These are phyloP conservation scores for Agrilus cyanescens DNA, from an alignment of 2,888 invertebrate genomes.

Conservation along the genomic window DNA sequence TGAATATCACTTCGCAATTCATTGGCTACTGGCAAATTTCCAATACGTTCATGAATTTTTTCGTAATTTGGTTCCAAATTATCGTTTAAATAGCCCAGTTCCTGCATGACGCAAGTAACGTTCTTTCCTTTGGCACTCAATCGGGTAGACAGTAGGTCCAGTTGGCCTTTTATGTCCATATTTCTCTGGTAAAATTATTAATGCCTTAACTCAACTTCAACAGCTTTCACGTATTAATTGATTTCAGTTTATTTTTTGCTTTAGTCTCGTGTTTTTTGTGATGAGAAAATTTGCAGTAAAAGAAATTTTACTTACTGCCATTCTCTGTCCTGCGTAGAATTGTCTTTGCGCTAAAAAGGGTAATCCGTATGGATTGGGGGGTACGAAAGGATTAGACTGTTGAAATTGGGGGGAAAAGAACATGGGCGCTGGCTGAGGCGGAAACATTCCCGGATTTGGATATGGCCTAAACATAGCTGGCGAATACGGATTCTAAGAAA, in stretches of 20 bases:
- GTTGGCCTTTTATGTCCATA: slow-evolving; percentile 47
- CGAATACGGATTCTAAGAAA: slow-evolving; percentile 24
- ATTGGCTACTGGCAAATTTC: slow-evolving; percentile 45
- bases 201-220: too few species aligned
- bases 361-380: slow-evolving; percentile 22
- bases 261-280: too few species aligned
- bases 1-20: slow-evolving; percentile 54
- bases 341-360: slow-evolving; percentile 35
- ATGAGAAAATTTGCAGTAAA: background rate
- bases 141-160: slow-evolving; percentile 45
- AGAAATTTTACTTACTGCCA: slow-evolving; percentile 40
- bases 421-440: slow-evolving; percentile 34
- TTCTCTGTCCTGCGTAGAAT: slow-evolving; percentile 35
- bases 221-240: too few species aligned
- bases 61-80: slow-evolving; percentile 55
- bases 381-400: slow-evolving; percentile 14
- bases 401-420: slow-evolving; percentile 30
- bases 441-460: slow-evolving; percentile 37
- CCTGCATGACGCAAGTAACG: slow-evolving; percentile 61
- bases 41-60: slow-evolving; percentile 49
- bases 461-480: slow-evolving; percentile 40
- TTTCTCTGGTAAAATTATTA: slow-evolving; percentile 39
- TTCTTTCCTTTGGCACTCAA: slow-evolving; percentile 44
- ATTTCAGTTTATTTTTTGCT: too few species aligned
- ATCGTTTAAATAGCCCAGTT: slow-evolving; percentile 54